Evolutionary conservation across 2,888 invertebrate species (phyloP), one percentile per base, ranked within the genome.

Genomic region (Tryphoninae sp.): DNA sequence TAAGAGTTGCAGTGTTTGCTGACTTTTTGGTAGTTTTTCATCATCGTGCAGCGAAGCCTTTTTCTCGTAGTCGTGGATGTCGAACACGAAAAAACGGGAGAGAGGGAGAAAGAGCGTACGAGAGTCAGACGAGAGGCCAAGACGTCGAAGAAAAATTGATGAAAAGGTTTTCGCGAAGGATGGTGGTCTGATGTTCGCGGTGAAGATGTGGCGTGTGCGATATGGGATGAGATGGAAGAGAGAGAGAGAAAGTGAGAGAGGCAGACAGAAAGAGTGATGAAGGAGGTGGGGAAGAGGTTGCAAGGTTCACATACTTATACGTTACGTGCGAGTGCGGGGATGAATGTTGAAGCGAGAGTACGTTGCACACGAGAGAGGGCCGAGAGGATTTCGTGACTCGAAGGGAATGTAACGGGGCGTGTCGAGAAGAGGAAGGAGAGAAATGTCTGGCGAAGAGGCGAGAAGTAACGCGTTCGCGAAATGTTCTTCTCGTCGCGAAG

Each of bases 141-240:
- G 69, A 74, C 73, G 83, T 69, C 78, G 75, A 78, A 73, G 75
- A 78, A 83, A 84, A 84, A 84, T 80, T 82, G 83, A 84, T 84
- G 80, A 77, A 79, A 81, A 58, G 71, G 40, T 68, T 62, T 33
- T 33, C 33, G 49, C 19, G 9, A 19, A 62, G 51, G 76, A 68
- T 58, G 64, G 40, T 49, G 11, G 65, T 13, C 58, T 58, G 59
- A 59, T 78, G 68, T 62, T 71, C 64, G 67, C 49, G 67, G 71
- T 55, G 45, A 75, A 73, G n/a, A 19, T 58, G 51, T 65, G 23
- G 61, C 22, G 51, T 49, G 26, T 23, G 49, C 23, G 51, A 62
- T 73, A 71, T 19, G 61, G 45, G 16, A 33, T 16, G 53, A 1
- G 53, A n/a, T n/a, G 13, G 51, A n/a, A 16, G 13, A 1, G 51